Conservation (phyloP, 1,140 invertebrate species). For the Drosophila burlai region DNA sequence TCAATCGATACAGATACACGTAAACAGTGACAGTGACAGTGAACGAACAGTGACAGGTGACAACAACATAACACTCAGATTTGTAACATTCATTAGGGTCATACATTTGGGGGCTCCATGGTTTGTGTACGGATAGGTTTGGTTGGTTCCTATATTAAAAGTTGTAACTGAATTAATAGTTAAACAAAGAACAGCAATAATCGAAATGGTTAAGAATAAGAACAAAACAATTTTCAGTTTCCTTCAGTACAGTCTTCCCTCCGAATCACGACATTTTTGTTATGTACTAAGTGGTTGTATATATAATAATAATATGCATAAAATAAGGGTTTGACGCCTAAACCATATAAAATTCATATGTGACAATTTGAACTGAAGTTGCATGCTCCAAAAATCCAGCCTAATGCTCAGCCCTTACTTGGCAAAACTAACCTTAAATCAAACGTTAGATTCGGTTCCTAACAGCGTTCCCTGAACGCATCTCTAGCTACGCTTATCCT, state of each 20-base stretch:
- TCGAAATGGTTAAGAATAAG: conserved; percentile 11
- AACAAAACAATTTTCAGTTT: conserved; percentile 15
- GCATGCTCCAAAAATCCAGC: conserved; percentile 15
- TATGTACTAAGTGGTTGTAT: background rate
- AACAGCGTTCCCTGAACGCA: conserved; percentile 51
- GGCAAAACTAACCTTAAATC: conserved; percentile 34
- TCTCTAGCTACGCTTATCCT: conserved; percentile 40
- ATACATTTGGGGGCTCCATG: background rate
- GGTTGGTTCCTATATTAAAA: conserved; percentile 6
- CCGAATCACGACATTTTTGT: conserved; percentile 20
- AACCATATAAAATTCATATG: conserved; percentile 51
- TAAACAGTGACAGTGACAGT: conserved; percentile 60
- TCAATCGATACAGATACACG: conserved; percentile 42
- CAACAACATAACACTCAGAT: conserved; percentile 74
- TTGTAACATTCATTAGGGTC: conserved; percentile 48
- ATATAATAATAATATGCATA: conserved; percentile 18
- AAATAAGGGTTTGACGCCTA: conserved; percentile 44
- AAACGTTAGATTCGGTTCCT: conserved; percentile 49
- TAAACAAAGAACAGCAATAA: conserved; percentile 17
- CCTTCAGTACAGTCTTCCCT: conserved; percentile 36
- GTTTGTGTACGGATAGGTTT: conserved; percentile 1
- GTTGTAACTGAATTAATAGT: background rate
- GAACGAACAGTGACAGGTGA: conserved; percentile 66
- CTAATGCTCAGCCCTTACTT: conserved; percentile 3
- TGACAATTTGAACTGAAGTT: conserved; percentile 68